These are phyloP conservation scores for Drosophila parthenogenetica DNA, from an alignment of 2,888 invertebrate species.

Conservation along the genomic window DNA sequence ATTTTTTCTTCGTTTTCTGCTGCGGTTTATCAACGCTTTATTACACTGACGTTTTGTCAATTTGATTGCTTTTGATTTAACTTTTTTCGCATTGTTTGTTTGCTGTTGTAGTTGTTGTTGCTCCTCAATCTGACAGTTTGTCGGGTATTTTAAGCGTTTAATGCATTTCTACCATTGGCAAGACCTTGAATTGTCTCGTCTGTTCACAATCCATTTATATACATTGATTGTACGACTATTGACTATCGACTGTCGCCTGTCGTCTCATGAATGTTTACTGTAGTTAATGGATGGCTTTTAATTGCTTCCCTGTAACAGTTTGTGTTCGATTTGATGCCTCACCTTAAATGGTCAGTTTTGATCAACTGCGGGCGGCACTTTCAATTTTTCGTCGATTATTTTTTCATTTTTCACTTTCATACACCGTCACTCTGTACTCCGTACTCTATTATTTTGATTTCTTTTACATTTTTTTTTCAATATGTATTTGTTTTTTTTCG, in stretches of 20 bases:
- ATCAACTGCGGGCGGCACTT: slow-evolving; percentile 46
- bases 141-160: slow-evolving; percentile 50
- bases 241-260: slow-evolving; percentile 1
- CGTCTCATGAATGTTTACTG: slow-evolving; percentile 45
- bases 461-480: slow-evolving; percentile 13
- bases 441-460: slow-evolving; percentile 19
- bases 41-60: slow-evolving; percentile 83
- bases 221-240: background rate
- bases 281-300: slow-evolving; percentile 64
- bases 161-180: slow-evolving; percentile 51
- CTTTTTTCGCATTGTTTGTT: slow-evolving; percentile 30
- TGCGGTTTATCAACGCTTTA: slow-evolving; percentile 83
- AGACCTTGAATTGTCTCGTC: slow-evolving; percentile 69
- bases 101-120: slow-evolving; percentile 10
- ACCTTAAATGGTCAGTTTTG: slow-evolving; percentile 42
- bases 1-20: slow-evolving; percentile 24
- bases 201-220: slow-evolving; percentile 8
- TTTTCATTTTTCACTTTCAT: slow-evolving; percentile 49
- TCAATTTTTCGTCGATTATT: slow-evolving; percentile 47
- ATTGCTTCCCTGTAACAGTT: slow-evolving; percentile 61
- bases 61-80: slow-evolving; percentile 83
- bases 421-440: slow-evolving; percentile 27
- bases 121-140: slow-evolving; percentile 41
- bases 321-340: slow-evolving; percentile 41
- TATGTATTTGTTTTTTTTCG: slow-evolving; percentile 20